A percentile compares a stretch with the other conserved stretches of the same genome.
Evolutionary conservation across 2,113 vertebrate species (phyloP).

Genomic region (Eretmochelys imbricata): DNA sequence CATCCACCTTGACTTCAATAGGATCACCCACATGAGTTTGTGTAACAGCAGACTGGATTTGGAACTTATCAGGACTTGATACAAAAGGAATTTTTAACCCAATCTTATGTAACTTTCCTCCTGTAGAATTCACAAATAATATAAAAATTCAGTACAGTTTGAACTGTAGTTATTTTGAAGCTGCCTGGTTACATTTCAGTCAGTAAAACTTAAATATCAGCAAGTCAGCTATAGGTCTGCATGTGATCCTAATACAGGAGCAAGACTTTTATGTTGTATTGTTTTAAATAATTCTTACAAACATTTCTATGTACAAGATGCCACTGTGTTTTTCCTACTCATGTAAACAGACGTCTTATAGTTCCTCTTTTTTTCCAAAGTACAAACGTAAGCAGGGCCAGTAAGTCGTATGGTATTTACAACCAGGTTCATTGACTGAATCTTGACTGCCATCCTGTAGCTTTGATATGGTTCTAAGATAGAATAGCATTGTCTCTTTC

Average conservation of each 20-base stretch:
- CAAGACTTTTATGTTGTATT: background rate
- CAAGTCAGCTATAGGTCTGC: background rate
- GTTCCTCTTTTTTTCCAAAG: background rate
- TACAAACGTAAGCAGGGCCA: background rate
- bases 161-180: background rate
- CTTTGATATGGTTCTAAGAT: background rate
- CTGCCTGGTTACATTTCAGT: background rate
- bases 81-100: background rate
- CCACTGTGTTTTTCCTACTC: background rate
- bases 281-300: background rate
- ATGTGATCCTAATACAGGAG: background rate
- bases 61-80: background rate
- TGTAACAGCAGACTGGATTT: background rate
- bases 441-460: background rate
- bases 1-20: accelerated
- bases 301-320: background rate
- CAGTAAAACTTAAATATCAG: background rate
- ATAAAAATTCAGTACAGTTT: background rate
- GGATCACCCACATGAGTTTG: background rate
- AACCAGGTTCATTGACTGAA: background rate
- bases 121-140: background rate
- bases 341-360: background rate
- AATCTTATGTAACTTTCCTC: background rate
- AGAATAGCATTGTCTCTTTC: background rate
- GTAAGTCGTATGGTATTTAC: background rate